Base-by-base conservation (phyloP, 2,797 vertebrate species). In the Phalanger gymnotis region DNA sequence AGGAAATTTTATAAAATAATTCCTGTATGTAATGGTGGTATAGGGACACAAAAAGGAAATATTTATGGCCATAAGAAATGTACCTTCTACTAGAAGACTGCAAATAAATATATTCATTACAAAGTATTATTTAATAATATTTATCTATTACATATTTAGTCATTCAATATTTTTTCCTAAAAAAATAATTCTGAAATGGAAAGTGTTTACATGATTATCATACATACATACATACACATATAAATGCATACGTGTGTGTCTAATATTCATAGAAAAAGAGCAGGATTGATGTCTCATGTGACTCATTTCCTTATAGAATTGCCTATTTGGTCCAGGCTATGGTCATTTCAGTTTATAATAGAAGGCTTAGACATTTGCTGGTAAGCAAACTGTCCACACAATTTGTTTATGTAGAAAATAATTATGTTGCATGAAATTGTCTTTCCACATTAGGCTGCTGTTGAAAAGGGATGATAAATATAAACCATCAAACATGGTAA, bases 401-500 rank as follows among this genome's bases (percentile, higher is more conserved):
- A 95, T 97, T 98, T 97, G 19, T 92, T 97, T 97, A 95, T 93
- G 92, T 97, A 96, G 66, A 14, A 97, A 98, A 98, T 98, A 92
- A 96, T 98, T 97, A 96, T 96, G 95, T 95, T 98, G 94, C 95
- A 93, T 96, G 98, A 96, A 98, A 92, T 95, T 97, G 93, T 97
- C 94, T 95, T 98, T 98, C 55, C 89, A 93, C 66, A 97, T 96
- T 97, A 97, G 94, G 73, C 47, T 96, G 34, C 95, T 98, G 96
- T 98, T 97, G 98, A 96, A 98, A 97, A 96, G 58, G 93, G 12
- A 96, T 96, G 92, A 97, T 55, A 97, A 96, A 94, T 97, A 97
- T 96, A 97, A 97, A 87, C 61, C 97, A 98, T 97, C 94, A 97
- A 98, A 98, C 92, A 96, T 87, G 90, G 92, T 54, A 98, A 98